These are phyloP conservation scores for Neogale vison DNA, from an alignment of 2,113 vertebrate genomes.

Conservation along the genomic window DNA sequence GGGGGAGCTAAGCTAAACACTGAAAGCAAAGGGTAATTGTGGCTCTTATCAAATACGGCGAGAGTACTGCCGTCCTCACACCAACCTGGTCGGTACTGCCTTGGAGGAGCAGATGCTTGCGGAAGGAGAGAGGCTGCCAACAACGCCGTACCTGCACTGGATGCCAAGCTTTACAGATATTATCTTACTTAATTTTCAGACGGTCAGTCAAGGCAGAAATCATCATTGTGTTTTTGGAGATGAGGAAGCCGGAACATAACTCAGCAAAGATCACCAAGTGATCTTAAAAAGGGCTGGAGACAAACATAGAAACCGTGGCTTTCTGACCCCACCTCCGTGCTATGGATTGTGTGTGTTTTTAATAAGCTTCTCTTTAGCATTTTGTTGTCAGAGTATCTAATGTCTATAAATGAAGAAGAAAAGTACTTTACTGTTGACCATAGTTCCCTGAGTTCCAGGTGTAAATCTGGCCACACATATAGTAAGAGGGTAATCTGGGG, in stretches of 20 bases:
- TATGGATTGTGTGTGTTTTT: background rate
- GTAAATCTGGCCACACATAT: background rate
- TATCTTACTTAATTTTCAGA: background rate
- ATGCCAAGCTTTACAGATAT: background rate
- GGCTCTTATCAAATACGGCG: too few relatives aligned
- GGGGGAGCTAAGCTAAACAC: background rate
- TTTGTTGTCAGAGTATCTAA: background rate
- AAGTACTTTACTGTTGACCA: background rate
- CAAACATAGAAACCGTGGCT: background rate
- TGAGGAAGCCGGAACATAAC: background rate
- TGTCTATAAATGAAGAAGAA: background rate
- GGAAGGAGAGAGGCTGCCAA: background rate
- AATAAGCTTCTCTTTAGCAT: background rate
- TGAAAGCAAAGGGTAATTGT: background rate
- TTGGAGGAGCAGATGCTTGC: background rate
- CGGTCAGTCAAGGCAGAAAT: background rate
- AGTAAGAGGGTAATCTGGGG: background rate
- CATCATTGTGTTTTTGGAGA: background rate
- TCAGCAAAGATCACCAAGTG: background rate
- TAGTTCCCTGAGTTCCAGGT: background rate
- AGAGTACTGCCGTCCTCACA: background rate
- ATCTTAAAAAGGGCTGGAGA: background rate
- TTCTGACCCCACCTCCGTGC: background rate
- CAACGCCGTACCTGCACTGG: accelerated
- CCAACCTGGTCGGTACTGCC: background rate